Conservation (phyloP, 2,888 invertebrate species). For the Serripes groenlandicus region DNA sequence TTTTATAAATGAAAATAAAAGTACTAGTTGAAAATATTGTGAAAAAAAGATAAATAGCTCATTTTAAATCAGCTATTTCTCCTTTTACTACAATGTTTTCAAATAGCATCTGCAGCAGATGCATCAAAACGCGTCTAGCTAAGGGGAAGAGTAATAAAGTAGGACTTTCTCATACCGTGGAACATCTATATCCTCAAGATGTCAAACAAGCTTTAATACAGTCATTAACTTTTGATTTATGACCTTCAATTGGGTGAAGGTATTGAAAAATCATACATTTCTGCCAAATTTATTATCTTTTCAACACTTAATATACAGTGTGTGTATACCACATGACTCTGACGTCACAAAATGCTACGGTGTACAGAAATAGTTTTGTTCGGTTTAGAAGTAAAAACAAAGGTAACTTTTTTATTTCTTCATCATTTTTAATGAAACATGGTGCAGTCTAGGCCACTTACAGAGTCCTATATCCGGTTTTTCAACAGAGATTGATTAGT, state of each 20-base stretch:
- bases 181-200: neutral
- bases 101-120: too few relatives aligned
- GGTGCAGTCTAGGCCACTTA: neutral
- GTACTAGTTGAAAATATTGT: neutral
- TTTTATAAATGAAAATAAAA: neutral
- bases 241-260: neutral
- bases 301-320: neutral
- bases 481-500: too few relatives aligned
- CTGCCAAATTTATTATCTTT: neutral
- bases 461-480: too few relatives aligned
- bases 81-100: conserved; percentile 5
- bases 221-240: neutral
- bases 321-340: too few relatives aligned
- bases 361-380: too few relatives aligned
- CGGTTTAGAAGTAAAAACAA: too few relatives aligned
- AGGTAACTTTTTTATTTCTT: too few relatives aligned
- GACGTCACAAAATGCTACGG: too few relatives aligned
- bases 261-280: neutral
- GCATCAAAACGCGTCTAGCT: too few relatives aligned
- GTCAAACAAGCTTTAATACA: neutral
- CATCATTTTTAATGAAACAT: too few relatives aligned
- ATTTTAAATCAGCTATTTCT: neutral
- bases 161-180: neutral
- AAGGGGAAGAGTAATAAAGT: too few relatives aligned
- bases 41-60: neutral